phyloP scores from a whole-genome alignment of 2,113 vertebrate genomes.

The Oxygymnocypris stewartii region DNA sequence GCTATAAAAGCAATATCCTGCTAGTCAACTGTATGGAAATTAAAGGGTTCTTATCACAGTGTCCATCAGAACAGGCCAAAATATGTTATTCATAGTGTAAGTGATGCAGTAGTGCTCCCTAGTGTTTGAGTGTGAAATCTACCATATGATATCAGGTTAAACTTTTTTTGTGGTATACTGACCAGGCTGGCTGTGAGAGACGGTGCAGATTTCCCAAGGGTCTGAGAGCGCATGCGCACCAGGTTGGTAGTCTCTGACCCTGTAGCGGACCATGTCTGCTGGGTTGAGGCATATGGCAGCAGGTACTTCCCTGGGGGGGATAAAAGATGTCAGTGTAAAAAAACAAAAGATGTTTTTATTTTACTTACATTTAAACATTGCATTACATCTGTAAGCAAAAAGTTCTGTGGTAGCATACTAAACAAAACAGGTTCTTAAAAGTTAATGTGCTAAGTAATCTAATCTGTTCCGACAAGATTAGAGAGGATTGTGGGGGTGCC shows the following conservation, averaged over 20 bases:
- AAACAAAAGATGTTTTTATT: background rate
- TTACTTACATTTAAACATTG: too few species aligned
- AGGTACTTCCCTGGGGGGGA: slow-evolving; percentile 85
- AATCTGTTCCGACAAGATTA: background rate
- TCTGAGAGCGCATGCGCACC: slow-evolving; percentile 86
- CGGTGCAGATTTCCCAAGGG: slow-evolving; percentile 91
- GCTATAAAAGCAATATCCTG: too few species aligned
- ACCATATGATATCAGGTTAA: background rate
- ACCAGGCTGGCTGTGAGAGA: slow-evolving; percentile 87
- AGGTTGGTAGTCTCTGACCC: slow-evolving; percentile 85
- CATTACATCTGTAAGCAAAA: background rate
- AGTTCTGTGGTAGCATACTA: background rate
- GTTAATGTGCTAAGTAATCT: background rate
- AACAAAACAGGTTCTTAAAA: background rate
- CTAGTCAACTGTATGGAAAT: background rate
- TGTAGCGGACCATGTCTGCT: slow-evolving; percentile 72
- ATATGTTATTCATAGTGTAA: slow-evolving; percentile 5
- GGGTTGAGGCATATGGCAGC: slow-evolving; percentile 74
- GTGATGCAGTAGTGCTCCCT: slow-evolving; percentile 43
- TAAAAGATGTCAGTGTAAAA: background rate
- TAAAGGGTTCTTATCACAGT: slow-evolving; percentile 31
- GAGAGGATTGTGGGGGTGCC: slow-evolving; percentile 3
- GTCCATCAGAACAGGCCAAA: slow-evolving; percentile 6
- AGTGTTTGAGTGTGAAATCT: slow-evolving; percentile 8
- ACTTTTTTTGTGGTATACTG: slow-evolving; percentile 64